Evolutionary conservation across 2,797 vertebrate species (phyloP), one percentile per base, ranked within the genome.

Genomic region (Eremophila alpestris): DNA sequence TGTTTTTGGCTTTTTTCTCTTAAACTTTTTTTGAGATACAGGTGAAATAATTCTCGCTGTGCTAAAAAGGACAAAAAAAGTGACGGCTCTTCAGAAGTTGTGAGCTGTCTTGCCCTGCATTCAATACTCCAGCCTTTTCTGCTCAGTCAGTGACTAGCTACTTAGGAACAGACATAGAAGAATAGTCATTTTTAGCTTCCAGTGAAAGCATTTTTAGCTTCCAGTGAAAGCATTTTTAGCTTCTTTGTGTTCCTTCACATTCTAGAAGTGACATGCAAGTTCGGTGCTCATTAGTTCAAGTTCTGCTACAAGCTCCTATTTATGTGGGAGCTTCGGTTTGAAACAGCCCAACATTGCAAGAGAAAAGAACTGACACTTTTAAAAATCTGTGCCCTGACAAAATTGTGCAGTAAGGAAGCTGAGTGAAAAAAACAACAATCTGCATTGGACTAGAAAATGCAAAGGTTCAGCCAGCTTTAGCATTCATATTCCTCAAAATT

Each of bases 141-240:
- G 34, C 75, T 95, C 64, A 60, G 51, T 91, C 86, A 60, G 51
- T 92, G 83, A 55, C 56, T 69, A 69, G 34, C 49, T 93, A 27
- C 64, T 91, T 85, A 87, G 68, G 70, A 92, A 83, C 27, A 67
- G 58, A 73, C 36, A 71, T 40, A 54, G 71, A 75, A 90, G 32
- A 84, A 23, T 4, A 93, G 77, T 80, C 6, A 94, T 83, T 92
- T 96, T 96, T 92, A 79, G 38, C 58, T 93, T 92, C 45, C 68
- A 81, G n/a, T 68, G 63, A 88, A 89, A 86, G 51, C 40, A 59
- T 80, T 93, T 88, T 90, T 81, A 95, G 20, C 76, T 93, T 92
- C 45, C 68, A 81, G n/a, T 68, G 63, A 88, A 89, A 86, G 51
- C 40, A 59, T 80, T 93, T 88, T 90, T 81, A 95, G 20, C 76